These are phyloP conservation scores for Polietes domitor DNA, from an alignment of 2,888 invertebrate genomes.

Conservation along the genomic window DNA sequence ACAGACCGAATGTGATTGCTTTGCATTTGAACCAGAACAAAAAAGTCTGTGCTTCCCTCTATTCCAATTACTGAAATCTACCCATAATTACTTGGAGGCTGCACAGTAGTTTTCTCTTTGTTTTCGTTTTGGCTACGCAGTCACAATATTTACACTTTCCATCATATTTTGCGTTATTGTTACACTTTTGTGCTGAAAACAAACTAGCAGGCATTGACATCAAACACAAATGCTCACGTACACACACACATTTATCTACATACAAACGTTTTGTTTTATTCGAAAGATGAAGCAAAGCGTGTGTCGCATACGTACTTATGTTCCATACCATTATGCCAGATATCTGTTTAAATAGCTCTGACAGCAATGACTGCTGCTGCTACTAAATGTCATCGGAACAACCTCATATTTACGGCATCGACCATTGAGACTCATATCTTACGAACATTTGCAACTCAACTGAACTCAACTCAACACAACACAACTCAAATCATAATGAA, in stretches of 20 bases:
- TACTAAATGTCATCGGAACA: slow-evolving; percentile 66
- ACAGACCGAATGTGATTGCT: background rate
- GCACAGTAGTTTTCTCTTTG: background rate
- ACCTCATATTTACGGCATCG: slow-evolving; percentile 48
- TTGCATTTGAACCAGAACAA: background rate
- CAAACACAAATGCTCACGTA: background rate
- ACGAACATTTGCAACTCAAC: slow-evolving; percentile 49
- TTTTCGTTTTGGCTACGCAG: background rate
- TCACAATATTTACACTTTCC: slow-evolving; percentile 35
- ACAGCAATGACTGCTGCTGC: slow-evolving; percentile 57
- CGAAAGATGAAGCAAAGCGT: too few species aligned
- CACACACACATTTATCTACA: background rate
- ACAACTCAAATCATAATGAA: slow-evolving; percentile 49
- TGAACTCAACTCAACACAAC: background rate
- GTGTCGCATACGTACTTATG: too few species aligned
- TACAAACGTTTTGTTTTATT: too few species aligned
- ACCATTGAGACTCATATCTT: slow-evolving; percentile 60
- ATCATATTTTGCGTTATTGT: slow-evolving; percentile 11
- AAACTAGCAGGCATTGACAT: slow-evolving; percentile 6
- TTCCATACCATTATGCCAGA: slow-evolving; percentile 25
- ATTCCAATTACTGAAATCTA: background rate
- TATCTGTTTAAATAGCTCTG: slow-evolving; percentile 59
- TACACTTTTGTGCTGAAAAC: background rate
- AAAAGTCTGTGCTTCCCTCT: background rate
- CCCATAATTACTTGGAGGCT: background rate